Evolutionary conservation across 37 sponge, comb jelly and placozoan species (phyloP), one percentile per base, ranked within the genome.

Genomic region (Chondrosia reniformis): DNA sequence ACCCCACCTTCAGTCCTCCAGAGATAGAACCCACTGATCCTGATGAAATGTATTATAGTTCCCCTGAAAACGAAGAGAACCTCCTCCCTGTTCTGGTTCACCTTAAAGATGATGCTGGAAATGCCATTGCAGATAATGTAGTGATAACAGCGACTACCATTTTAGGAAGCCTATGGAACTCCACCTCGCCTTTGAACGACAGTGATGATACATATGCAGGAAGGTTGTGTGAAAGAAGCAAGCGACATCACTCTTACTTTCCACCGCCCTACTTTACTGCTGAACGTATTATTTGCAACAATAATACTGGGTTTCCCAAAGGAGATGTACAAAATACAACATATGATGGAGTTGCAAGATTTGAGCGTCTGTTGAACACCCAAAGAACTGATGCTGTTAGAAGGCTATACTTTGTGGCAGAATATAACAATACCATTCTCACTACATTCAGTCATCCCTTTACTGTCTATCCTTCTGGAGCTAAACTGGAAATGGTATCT

Each of bases 331-430:
- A 69, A 36, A 76, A 46, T 44, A 58, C 33, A 4, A 73, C 87
- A 0, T 45, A 38, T 15, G 74, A 86, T 69, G 87, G 87, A 56
- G 82, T 77, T 59, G 87, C 82, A 12, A 49, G 55, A 5, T 86
- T 86, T 55, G 44, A 45, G 40, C 65, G 77, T 1, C 58, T 86
- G 33, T 56, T 86, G 40, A 82, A 86, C 79, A 85, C 86, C 10
- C 52, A 0, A 17, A 30, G 37, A 6, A 67, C 80, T 27, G 28
- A 25, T 17, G 44, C 46, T 31, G 61, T 9, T 31, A 44, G 86
- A 45, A 55, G 65, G 45, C 30, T 80, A 1, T 30, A 38, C 43
- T 80, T 85, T 76, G 37, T 9, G 62, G 80, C 80, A 0, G 67
- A 63, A 10, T 66, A 65, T 57, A 36, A 74, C 3, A 81, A 76